Base-by-base conservation (phyloP, 2,888 invertebrate species). In the Clostera curtula region DNA sequence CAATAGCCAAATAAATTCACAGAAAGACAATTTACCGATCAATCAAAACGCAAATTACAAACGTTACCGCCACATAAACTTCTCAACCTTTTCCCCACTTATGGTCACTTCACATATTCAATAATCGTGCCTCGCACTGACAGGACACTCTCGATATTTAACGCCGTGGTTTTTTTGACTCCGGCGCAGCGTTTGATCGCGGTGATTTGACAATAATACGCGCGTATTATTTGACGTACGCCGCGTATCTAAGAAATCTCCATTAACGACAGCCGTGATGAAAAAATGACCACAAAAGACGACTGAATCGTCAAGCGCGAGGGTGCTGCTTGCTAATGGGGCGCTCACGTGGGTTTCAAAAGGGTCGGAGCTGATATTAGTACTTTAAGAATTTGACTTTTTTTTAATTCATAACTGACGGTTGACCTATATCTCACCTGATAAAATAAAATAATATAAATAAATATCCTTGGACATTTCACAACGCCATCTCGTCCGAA, bases 271-370 rank as follows among this genome's bases (percentile, higher is more conserved):
- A 74, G 66, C 56, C 63, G 63, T 59, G 63, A 65, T n/a, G 72
- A 71, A 73, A 76, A 71, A 67, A 58, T 73, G 53, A 67, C 65
- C 63, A 74, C 70, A 73, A 75, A 69, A 66, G 69, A n/a, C n/a
- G n/a, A 61, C 60, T 71, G 70, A 67, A 69, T 75, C 68, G 74
- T 74, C 74, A 76, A 76, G 74, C 73, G 72, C 70, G 65, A 71
- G 70, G 74, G 71, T 75, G 73, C 65, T 62, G 53, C 67, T 72
- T 77, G 69, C 77, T 80, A 79, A 80, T 79, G 72, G 76, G 71
- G 53, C 47, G 65, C 50, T 54, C 32, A 26, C 38, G 40, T 44
- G 31, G 56, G 38, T 39, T 40, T 49, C 18, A 13, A 36, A 31
- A 36, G 23, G 4, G 12, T 10, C 65, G 34, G 71, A 71, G 61